These are phyloP conservation scores for Dufourea novaeangliae DNA, from an alignment of 1,140 invertebrate species.

Conservation along the genomic window DNA sequence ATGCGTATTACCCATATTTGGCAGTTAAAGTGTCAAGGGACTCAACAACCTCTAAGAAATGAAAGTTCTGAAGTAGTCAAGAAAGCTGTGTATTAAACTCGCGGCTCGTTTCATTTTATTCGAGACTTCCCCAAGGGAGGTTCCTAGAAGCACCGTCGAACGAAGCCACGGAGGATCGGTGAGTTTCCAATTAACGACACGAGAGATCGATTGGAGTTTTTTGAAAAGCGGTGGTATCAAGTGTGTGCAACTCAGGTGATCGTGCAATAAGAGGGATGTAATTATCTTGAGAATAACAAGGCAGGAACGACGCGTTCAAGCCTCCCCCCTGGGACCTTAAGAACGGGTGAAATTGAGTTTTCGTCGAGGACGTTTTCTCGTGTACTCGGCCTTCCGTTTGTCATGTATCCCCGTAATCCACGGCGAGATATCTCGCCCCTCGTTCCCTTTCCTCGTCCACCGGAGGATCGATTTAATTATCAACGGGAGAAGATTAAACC, in stretches of 20 bases:
- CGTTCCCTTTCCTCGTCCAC: too few relatives aligned
- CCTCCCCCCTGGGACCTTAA: neutral
- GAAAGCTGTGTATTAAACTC: too few relatives aligned
- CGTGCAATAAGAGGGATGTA: constrained; percentile 8
- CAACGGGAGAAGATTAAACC: too few relatives aligned
- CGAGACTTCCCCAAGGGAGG: neutral
- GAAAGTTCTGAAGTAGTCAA: too few relatives aligned
- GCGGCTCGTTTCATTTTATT: neutral
- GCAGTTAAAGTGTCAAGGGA: too few relatives aligned
- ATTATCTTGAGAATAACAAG: neutral
- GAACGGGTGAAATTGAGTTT: constrained; percentile 7
- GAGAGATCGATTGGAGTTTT: neutral
- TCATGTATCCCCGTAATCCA: neutral
- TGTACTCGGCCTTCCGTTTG: neutral
- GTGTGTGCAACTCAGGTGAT: neutral
- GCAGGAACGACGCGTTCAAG: neutral
- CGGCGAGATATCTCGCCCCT: too few relatives aligned
- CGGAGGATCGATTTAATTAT: too few relatives aligned
- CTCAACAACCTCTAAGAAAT: too few relatives aligned
- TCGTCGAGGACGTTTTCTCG: neutral
- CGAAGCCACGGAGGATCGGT: neutral
- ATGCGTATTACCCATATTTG: too few relatives aligned
- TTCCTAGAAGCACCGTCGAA: neutral
- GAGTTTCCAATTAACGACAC: neutral
- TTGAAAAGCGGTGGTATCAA: neutral